Evolutionary conservation across 1,140 invertebrate species (phyloP).

Genomic region (Linepithema humile): DNA sequence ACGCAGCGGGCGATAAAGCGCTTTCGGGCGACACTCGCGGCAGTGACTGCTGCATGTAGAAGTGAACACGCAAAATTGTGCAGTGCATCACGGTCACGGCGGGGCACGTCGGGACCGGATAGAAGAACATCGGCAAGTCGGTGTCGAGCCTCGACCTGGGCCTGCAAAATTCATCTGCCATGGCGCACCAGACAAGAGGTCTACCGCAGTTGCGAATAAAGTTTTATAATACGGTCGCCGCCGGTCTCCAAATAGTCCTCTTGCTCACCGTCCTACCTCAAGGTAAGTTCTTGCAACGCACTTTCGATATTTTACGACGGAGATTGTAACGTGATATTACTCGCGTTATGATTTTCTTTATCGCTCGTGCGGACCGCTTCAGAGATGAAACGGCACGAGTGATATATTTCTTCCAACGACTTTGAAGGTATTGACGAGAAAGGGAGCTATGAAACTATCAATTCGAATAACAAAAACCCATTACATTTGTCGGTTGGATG

Average conservation of each 20-base stretch:
- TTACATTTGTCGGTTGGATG: background rate
- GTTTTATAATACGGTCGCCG: constrained; percentile 70
- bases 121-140: constrained; percentile 52
- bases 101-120: constrained; percentile 37
- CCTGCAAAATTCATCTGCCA: constrained; percentile 66
- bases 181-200: constrained; percentile 67
- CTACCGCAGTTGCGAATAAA: constrained; percentile 66
- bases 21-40: constrained; percentile 56
- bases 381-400: background rate
- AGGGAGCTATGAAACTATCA: background rate
- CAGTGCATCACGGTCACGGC: constrained; percentile 42
- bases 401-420: constrained; percentile 25
- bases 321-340: constrained; percentile 29
- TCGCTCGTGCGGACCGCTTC: constrained; percentile 9
- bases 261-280: constrained; percentile 78
- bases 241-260: constrained; percentile 73
- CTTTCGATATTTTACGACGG: constrained; percentile 32
- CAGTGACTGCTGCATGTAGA: constrained; percentile 58
- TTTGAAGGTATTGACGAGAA: background rate
- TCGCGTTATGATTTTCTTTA: constrained; percentile 41
- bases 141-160: constrained; percentile 45
- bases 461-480: background rate
- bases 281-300: constrained; percentile 70
- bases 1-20: constrained; percentile 46
- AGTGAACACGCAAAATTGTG: constrained; percentile 57